Evolutionary conservation across 1,140 invertebrate species (phyloP), one percentile per base, ranked within the genome.

Genomic region (Drosophila parabipectinata): DNA sequence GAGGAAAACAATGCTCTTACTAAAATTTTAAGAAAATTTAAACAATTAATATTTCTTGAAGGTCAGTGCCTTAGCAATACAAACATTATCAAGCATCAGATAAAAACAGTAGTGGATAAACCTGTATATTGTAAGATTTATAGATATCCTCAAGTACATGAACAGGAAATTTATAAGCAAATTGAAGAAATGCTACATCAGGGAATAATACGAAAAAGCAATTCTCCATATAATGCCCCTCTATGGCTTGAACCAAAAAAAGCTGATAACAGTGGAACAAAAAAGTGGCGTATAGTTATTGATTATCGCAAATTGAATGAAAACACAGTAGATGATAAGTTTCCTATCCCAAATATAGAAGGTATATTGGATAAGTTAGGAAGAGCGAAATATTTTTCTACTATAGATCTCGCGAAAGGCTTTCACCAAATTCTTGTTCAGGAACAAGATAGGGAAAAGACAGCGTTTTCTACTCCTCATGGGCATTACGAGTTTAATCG

Each of bases 371-470:
- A 41, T 41, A 41, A 41, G 37, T 41, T 41, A 41, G 12, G 37
- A 41, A 41, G 37, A 41, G 37, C 37, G 37, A n/a, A 41, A 41
- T 41, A 80, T 51, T 73, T 80, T 55, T 57, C 74, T 26, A 69
- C 68, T 9, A 51, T 74, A 39, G 71, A 77, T 61, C 39, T 77
- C 4, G 72, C 73, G 1, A 90, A 79, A 51, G 93, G 93, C 4
- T 94, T 93, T 82, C 92, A 92, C 79, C 64, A 80, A 54, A 77
- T 77, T 39, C 21, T 47, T 21, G 50, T 77, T 28, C 41, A 74
- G 26, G 41, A 41, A 57, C 34, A 71, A 71, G 37, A 41, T 14
- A 41, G 37, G 37, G 57, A 57, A 48, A 77, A 80, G 41, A 77
- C 74, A 41, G 74, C 74, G 21, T 80, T 80, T 41, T 41, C 37